Percentiles rank a stretch among this genome's conserved stretches.
phyloP scores from a whole-genome alignment of 2,113 vertebrate species.

The Pituophis catenifer region DNA sequence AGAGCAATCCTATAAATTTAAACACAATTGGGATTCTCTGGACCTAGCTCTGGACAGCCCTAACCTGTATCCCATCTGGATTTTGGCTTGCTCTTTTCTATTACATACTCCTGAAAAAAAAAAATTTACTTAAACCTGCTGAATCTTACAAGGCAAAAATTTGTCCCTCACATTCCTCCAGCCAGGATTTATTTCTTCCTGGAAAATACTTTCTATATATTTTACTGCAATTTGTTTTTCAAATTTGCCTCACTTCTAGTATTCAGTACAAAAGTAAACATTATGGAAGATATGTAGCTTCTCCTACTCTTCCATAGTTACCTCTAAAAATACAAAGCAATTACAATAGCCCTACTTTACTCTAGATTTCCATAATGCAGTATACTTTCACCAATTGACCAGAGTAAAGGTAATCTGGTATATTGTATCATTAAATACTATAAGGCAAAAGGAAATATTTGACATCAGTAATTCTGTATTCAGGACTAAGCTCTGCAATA shows the following conservation, averaged over 20 bases:
- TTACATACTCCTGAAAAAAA: background rate
- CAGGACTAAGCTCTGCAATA: background rate
- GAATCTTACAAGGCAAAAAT: background rate
- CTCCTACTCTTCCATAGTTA: background rate
- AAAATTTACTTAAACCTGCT: background rate
- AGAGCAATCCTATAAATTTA: background rate
- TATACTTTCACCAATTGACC: background rate
- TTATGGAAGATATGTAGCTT: background rate
- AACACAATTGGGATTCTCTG: background rate
- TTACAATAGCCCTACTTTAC: background rate
- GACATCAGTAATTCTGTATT: background rate
- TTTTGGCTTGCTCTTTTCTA: background rate
- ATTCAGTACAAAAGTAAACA: background rate
- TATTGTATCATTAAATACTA: background rate
- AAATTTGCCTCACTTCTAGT: background rate
- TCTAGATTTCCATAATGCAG: background rate
- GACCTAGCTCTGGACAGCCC: background rate
- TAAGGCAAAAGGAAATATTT: background rate
- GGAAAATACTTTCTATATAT: background rate
- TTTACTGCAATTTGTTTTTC: background rate
- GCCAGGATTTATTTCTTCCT: background rate
- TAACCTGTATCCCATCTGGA: background rate
- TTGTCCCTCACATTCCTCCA: background rate
- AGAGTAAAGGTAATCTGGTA: background rate
- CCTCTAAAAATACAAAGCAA: background rate